Evolutionary conservation across 2,113 vertebrate species (phyloP).

Genomic region (Protobothrops mucrosquamatus): DNA sequence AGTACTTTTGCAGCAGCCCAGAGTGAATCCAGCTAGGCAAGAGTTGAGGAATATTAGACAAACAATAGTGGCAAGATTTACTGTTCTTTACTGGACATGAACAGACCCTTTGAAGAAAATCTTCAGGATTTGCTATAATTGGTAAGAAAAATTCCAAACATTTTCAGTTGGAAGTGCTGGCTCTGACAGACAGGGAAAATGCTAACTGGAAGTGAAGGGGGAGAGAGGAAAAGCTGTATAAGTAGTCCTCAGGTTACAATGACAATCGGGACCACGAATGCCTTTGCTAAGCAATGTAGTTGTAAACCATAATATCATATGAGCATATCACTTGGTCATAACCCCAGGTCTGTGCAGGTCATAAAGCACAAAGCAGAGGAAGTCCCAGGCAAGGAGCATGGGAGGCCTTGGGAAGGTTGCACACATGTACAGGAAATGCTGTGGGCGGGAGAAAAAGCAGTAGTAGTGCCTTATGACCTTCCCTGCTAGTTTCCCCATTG

Average conservation of each 20-base stretch:
- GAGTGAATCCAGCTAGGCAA: slow-evolving; percentile 84
- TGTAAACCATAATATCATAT: not conserved
- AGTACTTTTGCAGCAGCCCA: slow-evolving; percentile 82
- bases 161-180: not conserved
- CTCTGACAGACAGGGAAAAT: accelerated
- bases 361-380: not conserved
- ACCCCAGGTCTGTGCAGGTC: not conserved
- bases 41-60: not conserved
- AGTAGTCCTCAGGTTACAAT: not conserved
- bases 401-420: not conserved
- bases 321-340: not conserved
- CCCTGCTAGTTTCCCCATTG: not conserved
- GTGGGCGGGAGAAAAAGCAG: not conserved
- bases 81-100: not conserved
- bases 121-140: not conserved
- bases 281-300: not conserved
- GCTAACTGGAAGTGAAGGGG: not conserved
- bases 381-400: not conserved
- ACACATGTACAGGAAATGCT: not conserved
- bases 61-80: not conserved
- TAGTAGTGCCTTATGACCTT: not conserved
- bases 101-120: not conserved
- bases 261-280: not conserved
- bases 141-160: not conserved
- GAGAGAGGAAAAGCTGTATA: not conserved